Base-by-base conservation (phyloP, 92 coral and sea anemone species). In the Porites cylindrica region DNA sequence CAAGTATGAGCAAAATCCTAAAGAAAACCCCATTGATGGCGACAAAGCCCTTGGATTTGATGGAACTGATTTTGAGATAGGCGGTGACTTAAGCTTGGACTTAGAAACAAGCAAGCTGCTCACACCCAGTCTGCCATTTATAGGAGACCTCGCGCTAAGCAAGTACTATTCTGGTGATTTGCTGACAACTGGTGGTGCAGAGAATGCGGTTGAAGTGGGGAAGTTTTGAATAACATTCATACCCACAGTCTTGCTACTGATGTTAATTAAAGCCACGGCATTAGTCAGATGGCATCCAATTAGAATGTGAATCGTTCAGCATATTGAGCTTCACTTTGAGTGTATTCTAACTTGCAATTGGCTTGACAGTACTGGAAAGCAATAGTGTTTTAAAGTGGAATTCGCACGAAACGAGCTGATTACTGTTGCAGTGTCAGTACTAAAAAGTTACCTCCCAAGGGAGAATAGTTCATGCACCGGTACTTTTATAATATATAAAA, bases 51-150 rank as follows among this genome's bases (percentile, higher is more conserved):
- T 65, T 92, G 69, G 47, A 3, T 14, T 74, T 51, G 82, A 86
- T 23, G 88, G 87, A n/a, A 75, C 90, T 29, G 93, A 86, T 53
- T 52, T 53, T 53, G 78, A 53, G 63, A 12, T 53, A 8, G 18
- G 78, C 4, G 16, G 59, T 8, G 43, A 72, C 66, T 75, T 93
- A 17, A 95, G 78, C 58, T 67, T 91, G 61, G 98, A 95, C 64
- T 82, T 95, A 70, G 98, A 89, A 77, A 82, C 94, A 76, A 93
- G 94, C 54, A 91, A 88, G 50, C 88, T 95, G 58, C 93, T 95
- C 10, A 95, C 98, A 4, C 93, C 98, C 0, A 95, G 98, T 66
- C 73, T 95, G 90, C 98, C 98, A n/a, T 95, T 95, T 59, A 91
- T 95, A 61, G 98, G 98, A 4, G 98, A 95, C 61, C 82, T 95